Base-by-base conservation (phyloP, 2,797 vertebrate species). In the Sylvilagus floridanus region DNA sequence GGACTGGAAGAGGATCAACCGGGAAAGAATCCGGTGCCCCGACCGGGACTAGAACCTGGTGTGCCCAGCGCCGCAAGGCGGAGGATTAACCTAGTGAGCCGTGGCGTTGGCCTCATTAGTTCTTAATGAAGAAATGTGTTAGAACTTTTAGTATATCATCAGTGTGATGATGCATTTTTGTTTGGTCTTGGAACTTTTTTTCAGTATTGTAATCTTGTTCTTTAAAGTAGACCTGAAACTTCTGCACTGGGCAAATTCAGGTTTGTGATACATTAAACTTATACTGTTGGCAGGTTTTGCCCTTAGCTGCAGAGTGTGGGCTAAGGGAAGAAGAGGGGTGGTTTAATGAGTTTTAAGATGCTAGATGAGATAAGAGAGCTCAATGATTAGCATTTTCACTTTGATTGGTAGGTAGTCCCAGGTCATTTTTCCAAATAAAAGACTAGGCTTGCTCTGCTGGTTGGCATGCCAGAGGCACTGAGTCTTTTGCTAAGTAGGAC, bases 351-450 rank as follows among this genome's bases (percentile, higher is more conserved):
- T 88, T 81, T 11, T 28, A 85, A 72, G 78, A 3, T n/a, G 3
- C 35, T 81, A 2, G 73, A 32, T 77, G 93, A 72, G 60, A 68
- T 84, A 65, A 82, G 10, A 60, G 60, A 85, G 28, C 86, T 62
- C 65, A 79, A 52, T 65, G n/a, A 7, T 28, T 68, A 92, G 5
- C 12, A 60, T 60, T 86, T 87, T 68, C 60, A 66, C 1, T 93
- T 88, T 79, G 83, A n/a, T 76, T 71, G 79, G 22, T 77, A n/a
- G 24, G 12, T 47, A 72, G 14, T 72, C 35, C 19, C 84, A 24
- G 73, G 6, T 62, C 37, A 54, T 88, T 94, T 83, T 68, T 94
- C 22, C 26, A 93, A 94, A 79, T 92, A 76, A 93, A 79, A 66
- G 22, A 7, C 19, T 35, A 82, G 32, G 50, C 13, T 83, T 69